These are phyloP conservation scores for Matsumyia berberina DNA, from an alignment of 2,888 invertebrate species.

Conservation along the genomic window DNA sequence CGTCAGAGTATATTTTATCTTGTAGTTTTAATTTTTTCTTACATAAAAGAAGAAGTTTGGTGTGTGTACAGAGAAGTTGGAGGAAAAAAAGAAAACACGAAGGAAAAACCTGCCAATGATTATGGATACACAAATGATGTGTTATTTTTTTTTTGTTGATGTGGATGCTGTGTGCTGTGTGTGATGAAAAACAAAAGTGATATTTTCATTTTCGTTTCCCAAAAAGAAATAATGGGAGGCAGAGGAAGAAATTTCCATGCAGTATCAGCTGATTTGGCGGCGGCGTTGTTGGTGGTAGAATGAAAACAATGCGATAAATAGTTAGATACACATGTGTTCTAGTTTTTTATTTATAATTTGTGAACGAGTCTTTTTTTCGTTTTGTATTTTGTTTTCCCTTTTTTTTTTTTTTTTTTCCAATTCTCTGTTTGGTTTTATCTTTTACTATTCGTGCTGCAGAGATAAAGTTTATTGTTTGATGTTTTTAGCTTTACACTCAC, in stretches of 20 bases:
- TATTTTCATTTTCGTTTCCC: constrained; percentile 67
- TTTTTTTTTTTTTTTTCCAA: background rate
- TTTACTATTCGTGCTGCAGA: constrained; percentile 56
- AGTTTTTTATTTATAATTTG: constrained; percentile 33
- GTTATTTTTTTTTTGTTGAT: too few relatives aligned
- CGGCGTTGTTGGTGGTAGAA: constrained; percentile 35
- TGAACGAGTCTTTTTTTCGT: constrained; percentile 28
- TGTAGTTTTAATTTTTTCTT: constrained; percentile 53
- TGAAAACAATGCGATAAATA: constrained; percentile 52
- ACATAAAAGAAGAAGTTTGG: constrained; percentile 35
- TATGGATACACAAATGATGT: constrained; percentile 26
- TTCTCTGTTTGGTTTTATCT: constrained; percentile 40
- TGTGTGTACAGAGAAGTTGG: constrained; percentile 19
- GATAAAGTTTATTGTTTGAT: constrained; percentile 54
- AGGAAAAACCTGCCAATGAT: constrained; percentile 43
- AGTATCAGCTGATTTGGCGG: constrained; percentile 64
- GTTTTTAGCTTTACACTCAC: constrained; percentile 9
- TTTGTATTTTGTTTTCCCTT: constrained; percentile 10
- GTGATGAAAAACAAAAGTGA: constrained; percentile 66
- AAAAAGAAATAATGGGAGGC: constrained; percentile 18
- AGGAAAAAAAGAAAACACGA: constrained; percentile 3
- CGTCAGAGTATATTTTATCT: constrained; percentile 36
- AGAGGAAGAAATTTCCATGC: background rate
- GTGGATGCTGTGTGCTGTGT: constrained; percentile 24
- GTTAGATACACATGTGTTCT: constrained; percentile 55